Evolutionary conservation across 2,888 invertebrate species (phyloP).

Genomic region (Nesidiocoris tenuis): DNA sequence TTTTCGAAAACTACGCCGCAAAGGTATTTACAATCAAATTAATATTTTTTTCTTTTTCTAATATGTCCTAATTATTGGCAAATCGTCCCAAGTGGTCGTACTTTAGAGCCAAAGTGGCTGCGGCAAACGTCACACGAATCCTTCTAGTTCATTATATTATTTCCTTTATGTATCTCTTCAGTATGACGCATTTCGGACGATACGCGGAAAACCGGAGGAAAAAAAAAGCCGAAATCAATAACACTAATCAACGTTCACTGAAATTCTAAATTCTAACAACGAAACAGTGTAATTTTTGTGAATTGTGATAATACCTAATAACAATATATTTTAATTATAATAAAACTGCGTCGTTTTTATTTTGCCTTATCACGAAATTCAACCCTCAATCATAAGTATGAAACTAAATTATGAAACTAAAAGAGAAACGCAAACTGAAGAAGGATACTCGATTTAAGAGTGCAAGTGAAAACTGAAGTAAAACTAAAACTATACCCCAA

Average conservation of each 20-base stretch:
- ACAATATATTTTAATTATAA: constrained; percentile 45
- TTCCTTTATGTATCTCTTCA: constrained; percentile 26
- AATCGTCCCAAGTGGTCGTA: constrained; percentile 29
- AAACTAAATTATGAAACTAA: too few species aligned
- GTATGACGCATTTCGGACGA: constrained; percentile 20
- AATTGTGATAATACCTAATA: constrained; percentile 48
- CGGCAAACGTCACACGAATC: constrained; percentile 28
- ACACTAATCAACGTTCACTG: neutral
- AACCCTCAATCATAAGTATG: too few species aligned
- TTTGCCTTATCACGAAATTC: too few species aligned
- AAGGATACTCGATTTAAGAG: too few species aligned
- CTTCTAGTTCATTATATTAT: constrained; percentile 37
- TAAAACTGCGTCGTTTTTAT: constrained; percentile 6
- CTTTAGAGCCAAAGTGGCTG: constrained; percentile 28
- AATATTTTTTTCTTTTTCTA: constrained; percentile 22
- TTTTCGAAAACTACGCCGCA: too few species aligned
- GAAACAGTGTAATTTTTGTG: constrained; percentile 39
- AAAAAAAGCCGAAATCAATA: neutral
- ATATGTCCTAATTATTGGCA: neutral
- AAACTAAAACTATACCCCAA: too few species aligned
- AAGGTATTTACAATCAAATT: constrained; percentile 44
- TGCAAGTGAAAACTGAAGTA: too few species aligned
- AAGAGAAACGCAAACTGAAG: too few species aligned
- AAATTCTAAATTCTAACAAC: constrained; percentile 33
- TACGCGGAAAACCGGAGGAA: too few species aligned